phyloP scores from a whole-genome alignment of 2,888 invertebrate genomes.

The Pogonocherus hispidulus region DNA sequence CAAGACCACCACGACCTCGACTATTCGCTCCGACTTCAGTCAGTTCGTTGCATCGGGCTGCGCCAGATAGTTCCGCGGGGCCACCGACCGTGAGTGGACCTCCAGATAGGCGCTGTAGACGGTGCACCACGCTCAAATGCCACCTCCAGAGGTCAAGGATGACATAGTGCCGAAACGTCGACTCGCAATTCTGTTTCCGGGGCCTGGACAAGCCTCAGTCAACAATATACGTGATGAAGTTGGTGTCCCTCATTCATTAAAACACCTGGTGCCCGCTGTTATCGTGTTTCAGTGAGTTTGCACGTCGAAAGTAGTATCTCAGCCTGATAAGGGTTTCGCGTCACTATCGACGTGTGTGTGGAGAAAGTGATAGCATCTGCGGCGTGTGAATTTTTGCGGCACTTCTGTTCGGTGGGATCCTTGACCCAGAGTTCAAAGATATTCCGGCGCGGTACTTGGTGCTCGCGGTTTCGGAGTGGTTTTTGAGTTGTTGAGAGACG shows the following conservation, averaged over 20 bases:
- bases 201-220: too few relatives aligned
- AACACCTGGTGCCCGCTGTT: neutral
- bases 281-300: too few relatives aligned
- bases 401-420: neutral
- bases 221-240: too few relatives aligned
- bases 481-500: neutral
- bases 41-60: neutral
- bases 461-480: neutral
- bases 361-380: neutral
- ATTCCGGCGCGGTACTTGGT: neutral
- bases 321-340: too few relatives aligned
- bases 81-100: slow-evolving; percentile 51
- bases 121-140: slow-evolving; percentile 31
- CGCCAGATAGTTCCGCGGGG: slow-evolving; percentile 44
- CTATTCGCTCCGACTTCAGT: neutral
- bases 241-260: neutral
- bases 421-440: slow-evolving; percentile 36
- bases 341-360: neutral
- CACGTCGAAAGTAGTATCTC: too few relatives aligned
- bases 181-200: neutral
- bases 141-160: slow-evolving; percentile 42
- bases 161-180: slow-evolving; percentile 8
- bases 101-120: neutral
- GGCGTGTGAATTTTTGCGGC: neutral
- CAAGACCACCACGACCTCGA: neutral